Base-by-base conservation (phyloP, 2,113 vertebrate genomes). In the Cervus canadensis region DNA sequence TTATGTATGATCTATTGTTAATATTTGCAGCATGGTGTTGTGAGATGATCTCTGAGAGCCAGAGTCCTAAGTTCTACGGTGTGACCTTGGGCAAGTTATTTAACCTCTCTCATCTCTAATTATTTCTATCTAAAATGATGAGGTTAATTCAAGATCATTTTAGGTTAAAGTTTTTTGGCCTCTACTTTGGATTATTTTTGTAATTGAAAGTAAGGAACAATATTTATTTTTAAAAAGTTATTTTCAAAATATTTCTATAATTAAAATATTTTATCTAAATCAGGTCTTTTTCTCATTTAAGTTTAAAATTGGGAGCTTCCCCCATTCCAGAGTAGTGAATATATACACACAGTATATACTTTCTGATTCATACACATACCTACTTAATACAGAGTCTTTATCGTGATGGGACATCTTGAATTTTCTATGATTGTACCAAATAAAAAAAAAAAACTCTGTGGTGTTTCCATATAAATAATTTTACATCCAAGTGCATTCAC, bases 191-290 rank as follows among this genome's bases (percentile, higher is more conserved):
- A 36, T 94, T 87, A 54, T 91, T 93, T 95, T 91, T 93, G 10
- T 88, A 86, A 30, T 52, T 93, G 82, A 50, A 95, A 64, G 14
- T 90, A 92, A 94, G 93, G 12, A 89, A 78, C 17, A 88, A 48
- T 25, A 50, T 52, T 89, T 76, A 23, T 64, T 78, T 87, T 71
- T 76, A 12, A 50, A 88, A 82, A 40, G 25, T 45, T 91, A 79
- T 95, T 94, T 95, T 92, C 23, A 82, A 94, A 81, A 81, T 13
- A 76, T 4, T 82, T 89, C 36, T 76, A 2, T 57, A 79, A 76
- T 89, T 94, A 36, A 76, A n/a, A 84, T 52, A 67, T 93, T 94
- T 96, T 93, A 76, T 36, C 62, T 40, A 97, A 89, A 40, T 67
- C 45, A 89, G 16, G 5, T 19, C 3, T 89, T 78, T 95, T 92